Evolutionary conservation across 1,140 invertebrate species (phyloP).

Genomic region (Drosophila albomicans): DNA sequence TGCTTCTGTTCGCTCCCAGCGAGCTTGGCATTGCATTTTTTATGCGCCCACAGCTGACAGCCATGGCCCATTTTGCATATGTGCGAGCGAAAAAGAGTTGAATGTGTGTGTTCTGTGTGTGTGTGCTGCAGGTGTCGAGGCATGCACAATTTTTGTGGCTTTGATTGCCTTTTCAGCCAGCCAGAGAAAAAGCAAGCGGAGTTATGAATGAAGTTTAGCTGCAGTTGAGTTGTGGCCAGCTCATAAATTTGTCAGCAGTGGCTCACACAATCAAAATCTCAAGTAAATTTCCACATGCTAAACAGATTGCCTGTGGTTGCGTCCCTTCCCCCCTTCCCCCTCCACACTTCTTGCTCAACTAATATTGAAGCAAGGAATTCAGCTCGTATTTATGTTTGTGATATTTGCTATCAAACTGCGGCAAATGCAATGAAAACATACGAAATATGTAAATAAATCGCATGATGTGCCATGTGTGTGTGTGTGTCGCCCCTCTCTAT

Average conservation of each 20-base stretch:
- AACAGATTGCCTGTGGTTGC: conserved; percentile 25
- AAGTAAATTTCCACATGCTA: conserved; percentile 69
- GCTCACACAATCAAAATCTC: conserved; percentile 53
- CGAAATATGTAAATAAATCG: conserved; percentile 77
- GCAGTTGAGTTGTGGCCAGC: conserved; percentile 73
- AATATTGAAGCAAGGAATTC: neutral
- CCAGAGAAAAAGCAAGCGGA: conserved; percentile 11
- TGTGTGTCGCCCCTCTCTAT: neutral
- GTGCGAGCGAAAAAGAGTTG: neutral
- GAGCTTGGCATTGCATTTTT: conserved; percentile 62
- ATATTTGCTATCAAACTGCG: conserved; percentile 73
- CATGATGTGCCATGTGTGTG: conserved; percentile 8
- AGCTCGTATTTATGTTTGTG: conserved; percentile 29
- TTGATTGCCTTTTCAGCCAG: conserved; percentile 69
- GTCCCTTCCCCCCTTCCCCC: neutral
- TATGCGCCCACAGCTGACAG: conserved; percentile 76
- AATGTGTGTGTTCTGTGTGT: neutral
- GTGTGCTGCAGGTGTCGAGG: conserved; percentile 61
- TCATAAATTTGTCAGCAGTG: conserved; percentile 75
- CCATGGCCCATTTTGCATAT: conserved; percentile 52
- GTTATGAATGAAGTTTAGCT: conserved; percentile 79
- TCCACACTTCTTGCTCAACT: neutral
- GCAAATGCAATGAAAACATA: conserved; percentile 78
- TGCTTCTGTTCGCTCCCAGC: neutral
- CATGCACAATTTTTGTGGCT: conserved; percentile 73